Conservation (phyloP, 2,113 vertebrate genomes). For the Sapajus apella region DNA sequence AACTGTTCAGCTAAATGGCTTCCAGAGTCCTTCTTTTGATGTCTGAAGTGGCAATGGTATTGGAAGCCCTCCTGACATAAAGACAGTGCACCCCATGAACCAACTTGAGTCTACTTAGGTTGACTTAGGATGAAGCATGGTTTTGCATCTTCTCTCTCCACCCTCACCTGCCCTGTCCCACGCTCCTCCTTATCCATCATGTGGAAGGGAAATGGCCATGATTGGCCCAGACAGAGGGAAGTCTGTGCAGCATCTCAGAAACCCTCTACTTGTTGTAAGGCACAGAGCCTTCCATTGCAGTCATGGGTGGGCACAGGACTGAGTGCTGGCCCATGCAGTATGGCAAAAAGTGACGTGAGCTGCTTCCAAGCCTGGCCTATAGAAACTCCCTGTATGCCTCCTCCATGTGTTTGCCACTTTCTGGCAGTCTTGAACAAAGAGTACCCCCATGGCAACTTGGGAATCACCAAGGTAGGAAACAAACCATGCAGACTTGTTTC, state of each 20-base stretch:
- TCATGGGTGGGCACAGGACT: neutral
- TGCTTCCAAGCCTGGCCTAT: neutral
- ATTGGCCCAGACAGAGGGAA: neutral
- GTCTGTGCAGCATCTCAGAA: neutral
- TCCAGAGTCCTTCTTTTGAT: neutral
- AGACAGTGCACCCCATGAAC: neutral
- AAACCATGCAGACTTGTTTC: neutral
- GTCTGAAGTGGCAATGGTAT: neutral
- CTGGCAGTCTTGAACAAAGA: neutral
- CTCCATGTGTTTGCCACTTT: neutral
- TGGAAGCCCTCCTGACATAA: neutral
- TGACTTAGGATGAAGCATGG: neutral
- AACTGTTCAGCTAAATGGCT: neutral
- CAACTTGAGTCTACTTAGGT: neutral
- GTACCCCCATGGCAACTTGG: neutral
- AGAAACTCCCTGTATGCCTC: neutral
- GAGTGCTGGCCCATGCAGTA: neutral
- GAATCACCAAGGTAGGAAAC: neutral
- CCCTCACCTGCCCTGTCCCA: neutral
- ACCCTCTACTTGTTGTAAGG: neutral
- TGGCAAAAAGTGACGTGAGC: neutral
- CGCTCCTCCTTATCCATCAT: neutral
- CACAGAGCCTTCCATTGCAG: neutral
- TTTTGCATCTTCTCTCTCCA: neutral
- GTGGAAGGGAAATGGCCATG: neutral